A percentile compares a stretch with the other conserved stretches of the same genome.
Conservation (phyloP, 2,113 vertebrate genomes). For the Bubo blakistoni region DNA sequence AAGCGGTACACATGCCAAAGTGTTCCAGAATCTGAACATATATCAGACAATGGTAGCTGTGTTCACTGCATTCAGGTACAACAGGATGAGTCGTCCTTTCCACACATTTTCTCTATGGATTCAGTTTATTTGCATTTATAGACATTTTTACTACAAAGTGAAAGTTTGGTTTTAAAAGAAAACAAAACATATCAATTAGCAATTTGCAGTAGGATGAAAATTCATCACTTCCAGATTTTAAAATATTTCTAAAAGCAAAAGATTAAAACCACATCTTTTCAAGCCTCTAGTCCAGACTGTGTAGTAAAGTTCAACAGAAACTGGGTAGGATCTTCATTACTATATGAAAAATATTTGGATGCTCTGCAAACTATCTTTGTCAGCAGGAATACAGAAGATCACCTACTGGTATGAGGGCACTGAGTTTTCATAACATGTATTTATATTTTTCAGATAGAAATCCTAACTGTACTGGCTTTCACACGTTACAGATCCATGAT, state of each 20-base stretch:
- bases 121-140: background rate
- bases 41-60: background rate
- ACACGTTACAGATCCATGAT: background rate
- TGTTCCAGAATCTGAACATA: background rate
- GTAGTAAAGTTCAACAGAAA: background rate
- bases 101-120: background rate
- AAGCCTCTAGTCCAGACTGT: background rate
- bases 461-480: background rate
- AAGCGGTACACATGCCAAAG: background rate
- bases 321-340: background rate
- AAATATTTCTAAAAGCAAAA: background rate
- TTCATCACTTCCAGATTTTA: background rate
- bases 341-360: background rate
- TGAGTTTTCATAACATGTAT: background rate
- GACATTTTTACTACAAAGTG: background rate
- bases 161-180: background rate
- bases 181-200: background rate
- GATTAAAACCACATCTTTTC: background rate
- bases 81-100: conserved; percentile 8
- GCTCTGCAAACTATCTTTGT: background rate
- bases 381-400: background rate
- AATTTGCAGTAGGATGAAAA: background rate
- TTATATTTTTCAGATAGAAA: background rate
- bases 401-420: background rate
- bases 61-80: background rate